A percentile compares a stretch with the other conserved stretches of the same genome.
Evolutionary conservation across 2,113 vertebrate genomes (phyloP).

Genomic region (Blennius ocellaris): DNA sequence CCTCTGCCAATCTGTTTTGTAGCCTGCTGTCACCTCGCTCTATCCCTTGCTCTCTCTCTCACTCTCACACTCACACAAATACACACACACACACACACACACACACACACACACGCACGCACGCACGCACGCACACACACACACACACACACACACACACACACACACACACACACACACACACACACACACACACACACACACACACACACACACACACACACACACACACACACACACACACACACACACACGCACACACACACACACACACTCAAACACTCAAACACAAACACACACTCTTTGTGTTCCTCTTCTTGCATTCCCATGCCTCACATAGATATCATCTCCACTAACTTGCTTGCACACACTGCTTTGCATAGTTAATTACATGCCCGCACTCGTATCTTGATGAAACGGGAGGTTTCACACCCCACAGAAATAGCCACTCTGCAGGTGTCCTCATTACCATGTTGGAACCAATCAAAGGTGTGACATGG

Average conservation of each 20-base stretch:
- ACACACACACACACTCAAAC: no score
- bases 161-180: constrained; percentile 5
- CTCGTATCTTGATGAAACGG: constrained; percentile 28
- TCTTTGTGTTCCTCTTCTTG: background rate
- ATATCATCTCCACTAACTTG: constrained; percentile 24
- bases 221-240: no score
- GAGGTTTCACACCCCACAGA: constrained; percentile 55
- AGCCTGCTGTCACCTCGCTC: constrained; percentile 47
- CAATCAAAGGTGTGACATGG: constrained; percentile 76
- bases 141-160: no score
- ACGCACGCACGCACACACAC: no score
- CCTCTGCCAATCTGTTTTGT: constrained; percentile 67
- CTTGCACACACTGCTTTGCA: constrained; percentile 11
- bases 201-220: background rate
- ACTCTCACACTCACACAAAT: constrained; percentile 29
- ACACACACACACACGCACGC: no score
- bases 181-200: constrained; percentile 33
- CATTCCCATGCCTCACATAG: constrained; percentile 7
- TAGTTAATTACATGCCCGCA: constrained; percentile 51
- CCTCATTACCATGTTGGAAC: constrained; percentile 55
- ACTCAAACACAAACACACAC: no score
- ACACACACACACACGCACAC: no score
- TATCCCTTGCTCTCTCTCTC: background rate
- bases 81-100: background rate
- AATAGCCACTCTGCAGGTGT: constrained; percentile 57